Percentiles rank a stretch among this genome's conserved stretches.
phyloP scores from a whole-genome alignment of 1,140 invertebrate genomes.

The Drosophila bocki region DNA sequence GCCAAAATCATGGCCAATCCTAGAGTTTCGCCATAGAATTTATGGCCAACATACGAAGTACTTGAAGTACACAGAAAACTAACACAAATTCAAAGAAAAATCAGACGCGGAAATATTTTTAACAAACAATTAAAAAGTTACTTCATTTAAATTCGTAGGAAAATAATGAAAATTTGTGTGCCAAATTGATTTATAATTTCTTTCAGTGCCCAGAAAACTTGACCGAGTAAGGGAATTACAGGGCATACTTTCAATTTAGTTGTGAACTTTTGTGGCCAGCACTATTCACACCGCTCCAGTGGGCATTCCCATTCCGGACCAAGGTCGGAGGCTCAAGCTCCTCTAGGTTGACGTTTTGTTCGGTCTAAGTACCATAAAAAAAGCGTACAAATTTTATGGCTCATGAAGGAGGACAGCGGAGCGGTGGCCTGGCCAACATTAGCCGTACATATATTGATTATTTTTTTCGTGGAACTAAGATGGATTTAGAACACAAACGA shows the following conservation, averaged over 20 bases:
- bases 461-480: slow-evolving; percentile 35
- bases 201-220: slow-evolving; percentile 26
- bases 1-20: slow-evolving; percentile 41
- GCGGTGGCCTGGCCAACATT: slow-evolving; percentile 22
- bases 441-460: slow-evolving; percentile 70
- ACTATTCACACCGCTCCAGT: slow-evolving; percentile 48
- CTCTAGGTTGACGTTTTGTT: slow-evolving; percentile 60
- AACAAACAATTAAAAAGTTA: not conserved
- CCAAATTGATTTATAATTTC: not conserved
- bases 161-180: no score
- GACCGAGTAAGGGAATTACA: slow-evolving; percentile 17
- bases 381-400: slow-evolving; percentile 73
- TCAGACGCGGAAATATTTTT: no score
- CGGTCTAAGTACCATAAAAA: slow-evolving; percentile 71
- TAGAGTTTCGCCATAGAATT: slow-evolving; percentile 32
- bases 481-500: slow-evolving; percentile 44
- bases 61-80: slow-evolving; percentile 3
- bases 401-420: slow-evolving; percentile 31
- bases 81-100: slow-evolving; percentile 18
- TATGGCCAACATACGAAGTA: slow-evolving; percentile 63
- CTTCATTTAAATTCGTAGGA: not conserved
- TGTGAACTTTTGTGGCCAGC: slow-evolving; percentile 54
- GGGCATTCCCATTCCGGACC: slow-evolving; percentile 48
- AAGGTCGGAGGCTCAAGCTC: slow-evolving; percentile 44
- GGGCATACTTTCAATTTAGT: slow-evolving; percentile 49